These are phyloP conservation scores for Numenius arquata DNA, from an alignment of 2,113 vertebrate species.

Conservation along the genomic window DNA sequence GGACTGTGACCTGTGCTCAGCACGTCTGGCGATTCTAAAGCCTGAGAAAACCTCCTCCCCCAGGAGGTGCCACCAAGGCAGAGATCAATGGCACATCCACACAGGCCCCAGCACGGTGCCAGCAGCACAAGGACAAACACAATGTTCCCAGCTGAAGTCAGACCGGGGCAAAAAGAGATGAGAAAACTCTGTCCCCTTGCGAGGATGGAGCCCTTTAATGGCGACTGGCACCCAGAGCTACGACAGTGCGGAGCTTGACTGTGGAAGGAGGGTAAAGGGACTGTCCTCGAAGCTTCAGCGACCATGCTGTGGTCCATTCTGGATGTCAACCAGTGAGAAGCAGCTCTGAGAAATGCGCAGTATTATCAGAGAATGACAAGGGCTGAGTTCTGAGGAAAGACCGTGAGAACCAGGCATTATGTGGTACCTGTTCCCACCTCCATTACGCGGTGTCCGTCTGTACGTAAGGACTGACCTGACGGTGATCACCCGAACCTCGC, in stretches of 20 bases:
- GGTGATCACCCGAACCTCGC: neutral
- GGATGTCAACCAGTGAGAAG: neutral
- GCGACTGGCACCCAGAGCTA: fast-evolving
- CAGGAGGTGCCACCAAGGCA: neutral
- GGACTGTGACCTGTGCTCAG: neutral
- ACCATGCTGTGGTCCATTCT: neutral
- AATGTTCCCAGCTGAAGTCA: neutral
- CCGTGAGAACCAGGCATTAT: fast-evolving
- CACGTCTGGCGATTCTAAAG: neutral
- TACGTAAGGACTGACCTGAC: neutral
- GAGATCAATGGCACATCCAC: neutral
- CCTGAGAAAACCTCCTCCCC: neutral
- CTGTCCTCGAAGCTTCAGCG: neutral
- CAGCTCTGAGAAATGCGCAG: neutral
- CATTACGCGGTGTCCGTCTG: fast-evolving
- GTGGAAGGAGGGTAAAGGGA: neutral
- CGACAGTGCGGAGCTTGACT: fast-evolving
- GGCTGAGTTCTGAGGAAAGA: neutral
- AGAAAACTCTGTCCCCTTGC: neutral
- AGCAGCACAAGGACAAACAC: neutral
- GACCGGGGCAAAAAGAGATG: neutral
- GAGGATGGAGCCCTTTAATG: neutral
- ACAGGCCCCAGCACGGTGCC: neutral
- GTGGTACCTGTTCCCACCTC: neutral
- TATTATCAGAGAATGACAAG: neutral